Percentiles rank a stretch among this genome's conserved stretches.
phyloP scores from a whole-genome alignment of 2,888 invertebrate genomes.

The Cryptus armator region DNA sequence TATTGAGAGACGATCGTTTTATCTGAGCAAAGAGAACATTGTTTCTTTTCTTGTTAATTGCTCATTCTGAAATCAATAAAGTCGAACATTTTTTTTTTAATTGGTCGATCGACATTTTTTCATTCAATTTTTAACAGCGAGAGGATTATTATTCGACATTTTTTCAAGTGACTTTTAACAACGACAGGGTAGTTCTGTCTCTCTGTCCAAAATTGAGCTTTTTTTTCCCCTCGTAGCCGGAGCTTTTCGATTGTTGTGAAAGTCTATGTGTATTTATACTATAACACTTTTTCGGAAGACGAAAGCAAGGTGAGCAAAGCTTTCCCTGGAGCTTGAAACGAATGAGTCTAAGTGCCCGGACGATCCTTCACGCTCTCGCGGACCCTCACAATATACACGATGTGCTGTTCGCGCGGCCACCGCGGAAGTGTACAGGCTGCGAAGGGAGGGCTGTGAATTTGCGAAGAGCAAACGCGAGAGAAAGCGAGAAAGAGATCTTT shows the following conservation, averaged over 20 bases:
- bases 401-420: slow-evolving; percentile 32
- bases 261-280: not conserved
- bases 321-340: slow-evolving; percentile 29
- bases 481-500: slow-evolving; percentile 59
- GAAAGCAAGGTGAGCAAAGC: slow-evolving; percentile 26
- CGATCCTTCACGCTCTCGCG: slow-evolving; percentile 50
- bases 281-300: not conserved
- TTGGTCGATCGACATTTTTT: not conserved
- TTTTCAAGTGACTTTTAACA: not conserved
- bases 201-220: not conserved
- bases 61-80: not conserved
- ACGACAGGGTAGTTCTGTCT: not conserved
- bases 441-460: slow-evolving; percentile 21
- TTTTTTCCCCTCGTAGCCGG: not conserved
- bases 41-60: not conserved
- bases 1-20: not conserved
- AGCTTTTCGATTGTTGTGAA: not conserved
- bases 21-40: not conserved
- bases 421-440: slow-evolving; percentile 19
- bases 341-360: slow-evolving; percentile 38
- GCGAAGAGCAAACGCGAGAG: not conserved
- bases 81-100: not conserved
- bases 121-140: not conserved
- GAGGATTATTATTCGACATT: not conserved
- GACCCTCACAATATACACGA: slow-evolving; percentile 34